Evolutionary conservation across 2,797 vertebrate genomes (phyloP), one percentile per base, ranked within the genome.

Genomic region (Apodemus agrarius): DNA sequence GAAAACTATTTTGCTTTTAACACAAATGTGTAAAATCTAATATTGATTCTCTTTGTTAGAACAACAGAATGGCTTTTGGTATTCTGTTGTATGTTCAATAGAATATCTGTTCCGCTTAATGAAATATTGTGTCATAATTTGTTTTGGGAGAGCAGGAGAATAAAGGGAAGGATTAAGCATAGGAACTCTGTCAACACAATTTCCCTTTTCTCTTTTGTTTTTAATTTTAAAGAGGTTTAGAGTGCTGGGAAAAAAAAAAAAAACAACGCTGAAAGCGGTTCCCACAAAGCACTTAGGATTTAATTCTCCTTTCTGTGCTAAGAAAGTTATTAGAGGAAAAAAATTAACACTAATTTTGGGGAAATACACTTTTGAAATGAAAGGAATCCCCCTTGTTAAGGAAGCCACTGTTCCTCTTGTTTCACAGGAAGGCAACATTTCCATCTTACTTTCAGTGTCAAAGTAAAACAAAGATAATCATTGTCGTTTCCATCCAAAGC

Each of bases 101-200:
- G 94, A 95, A 29, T 97, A 63, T 46, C 49, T 98, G 81, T 88
- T 93, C 96, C 96, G 97, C 89, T 79, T 98, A 97, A 95, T 92
- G 93, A 95, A 95, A 98, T 97, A 93, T 82, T 89, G 52, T 96
- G n/a, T 91, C 90, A 89, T 97, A 97, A 96, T 98, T 98, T 98
- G 84, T 97, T 92, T 63, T 94, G 97, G 90, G 83, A 97, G 94
- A 96, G 40, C 94, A 81, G 72, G 31, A 98, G 84, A 97, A 98
- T 97, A 98, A 98, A 98, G 98, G 81, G 72, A 93, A 96, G n/a
- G 69, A 65, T 98, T 98, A 98, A 93, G 69, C 95, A 97, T 96
- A 92, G 98, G 97, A 98, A 97, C 12, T 37, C 67, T 98, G 90
- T 97, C 97, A 97, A 97, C 98, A 97, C 57, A 97, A 98, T 98